Base-by-base conservation (phyloP, 2,888 invertebrate species). In the Abscondita cerata region DNA sequence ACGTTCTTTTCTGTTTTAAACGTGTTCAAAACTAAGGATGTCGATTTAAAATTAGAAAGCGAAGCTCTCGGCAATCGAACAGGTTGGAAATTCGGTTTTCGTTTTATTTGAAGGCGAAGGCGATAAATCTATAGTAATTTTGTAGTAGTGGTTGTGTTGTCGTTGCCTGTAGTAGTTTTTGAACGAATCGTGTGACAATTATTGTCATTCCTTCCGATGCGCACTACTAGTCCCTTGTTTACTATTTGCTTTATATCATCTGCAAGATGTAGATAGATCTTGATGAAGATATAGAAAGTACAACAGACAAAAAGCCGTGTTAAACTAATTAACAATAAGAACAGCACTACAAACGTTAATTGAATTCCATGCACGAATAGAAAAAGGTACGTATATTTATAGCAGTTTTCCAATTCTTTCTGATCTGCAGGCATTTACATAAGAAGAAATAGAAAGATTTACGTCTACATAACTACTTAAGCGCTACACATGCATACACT, bases 121-220 rank as follows among this genome's bases (percentile, higher is more conserved):
- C 9, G 79, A 76, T 48, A 82, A 73, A 69, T 81, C 81, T 40
- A 82, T 82, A 11, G 80, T 81, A 65, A 81, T 82, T 75, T 82
- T 11, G 82, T 82, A 20, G 77, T 81, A 11, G 76, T 78, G 20
- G 73, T 74, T 59, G 71, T 76, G 56, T 68, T 72, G n/a, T 73
- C 68, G 48, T 76, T 70, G 11, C 41, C 44, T n/a, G 38, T 34
- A 20, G 77, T 75, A 13, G 78, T 80, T 74, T 80, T 80, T 38
- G 80, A 79, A 64, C 78, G 77, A 11, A 79, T 74, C 40, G 77
- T 77, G 64, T 78, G 78, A 52, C 76, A 70, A 52, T 73, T 70
- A 33, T 73, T 75, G 67, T 78, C 78, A 66, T 75, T 75, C 70
- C 76, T 73, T 55, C 80, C 81, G 52, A 81, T 81, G 66, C 79